Percentiles rank a stretch among this genome's conserved stretches.
Evolutionary conservation across 2,113 vertebrate genomes (phyloP).

Genomic region (Gallinago media): DNA sequence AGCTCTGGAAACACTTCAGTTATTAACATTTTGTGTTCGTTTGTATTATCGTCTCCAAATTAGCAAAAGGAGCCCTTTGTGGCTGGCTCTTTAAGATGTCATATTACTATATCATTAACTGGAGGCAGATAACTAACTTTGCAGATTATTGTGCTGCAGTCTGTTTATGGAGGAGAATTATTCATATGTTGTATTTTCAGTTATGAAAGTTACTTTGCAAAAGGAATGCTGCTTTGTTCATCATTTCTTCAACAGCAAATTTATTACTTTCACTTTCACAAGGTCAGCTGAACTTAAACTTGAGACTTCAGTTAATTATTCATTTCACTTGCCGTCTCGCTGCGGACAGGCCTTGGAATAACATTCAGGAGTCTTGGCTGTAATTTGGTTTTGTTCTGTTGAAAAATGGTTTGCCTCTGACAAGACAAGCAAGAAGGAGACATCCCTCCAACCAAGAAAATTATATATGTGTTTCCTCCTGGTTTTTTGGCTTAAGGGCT

Average conservation of each 20-base stretch:
- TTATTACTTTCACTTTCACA: not conserved
- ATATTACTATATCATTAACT: not conserved
- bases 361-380: not conserved
- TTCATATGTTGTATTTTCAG: not conserved
- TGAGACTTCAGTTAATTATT: not conserved
- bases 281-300: conserved; percentile 14
- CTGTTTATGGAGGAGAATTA: not conserved
- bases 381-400: conserved; percentile 16
- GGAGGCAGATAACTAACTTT: not conserved
- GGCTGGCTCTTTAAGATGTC: not conserved
- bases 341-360: not conserved
- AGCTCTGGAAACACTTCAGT: not conserved
- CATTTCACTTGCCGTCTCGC: not conserved
- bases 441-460: not conserved
- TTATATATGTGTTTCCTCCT: not conserved
- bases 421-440: not conserved
- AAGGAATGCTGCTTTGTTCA: not conserved
- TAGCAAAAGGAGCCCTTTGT: not conserved
- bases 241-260: not conserved
- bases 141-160: not conserved
- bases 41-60: not conserved
- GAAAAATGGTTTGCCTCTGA: not conserved
- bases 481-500: not conserved
- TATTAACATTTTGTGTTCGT: not conserved
- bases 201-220: not conserved